Conservation (phyloP, 2,113 vertebrate genomes). For the Gambusia affinis region DNA sequence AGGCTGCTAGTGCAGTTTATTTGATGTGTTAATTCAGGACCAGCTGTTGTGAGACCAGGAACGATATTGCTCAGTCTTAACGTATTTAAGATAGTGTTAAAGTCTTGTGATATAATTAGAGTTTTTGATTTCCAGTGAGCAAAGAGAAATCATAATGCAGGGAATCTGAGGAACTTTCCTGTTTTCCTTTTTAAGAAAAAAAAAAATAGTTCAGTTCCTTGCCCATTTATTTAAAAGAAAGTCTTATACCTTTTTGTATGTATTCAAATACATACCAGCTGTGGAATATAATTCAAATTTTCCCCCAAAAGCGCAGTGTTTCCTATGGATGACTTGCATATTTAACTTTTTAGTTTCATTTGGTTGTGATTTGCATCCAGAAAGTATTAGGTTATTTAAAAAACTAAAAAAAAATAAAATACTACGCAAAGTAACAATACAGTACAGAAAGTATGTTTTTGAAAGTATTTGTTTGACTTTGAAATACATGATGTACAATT, state of each 20-base stretch:
- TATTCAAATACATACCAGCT: not conserved
- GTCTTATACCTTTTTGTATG: not conserved
- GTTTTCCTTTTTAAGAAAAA: not conserved
- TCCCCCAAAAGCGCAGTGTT: conserved; percentile 1
- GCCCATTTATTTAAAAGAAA: not conserved
- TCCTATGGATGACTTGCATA: conserved; percentile 17
- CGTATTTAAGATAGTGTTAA: conserved; percentile 9
- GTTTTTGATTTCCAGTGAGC: not conserved
- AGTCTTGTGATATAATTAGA: not conserved
- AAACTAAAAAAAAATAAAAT: conserved; percentile 5
- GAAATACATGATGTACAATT: conserved; percentile 14
- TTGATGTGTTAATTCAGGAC: not conserved
- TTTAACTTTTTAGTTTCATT: conserved; percentile 47
- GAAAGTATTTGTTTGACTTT: conserved; percentile 13
- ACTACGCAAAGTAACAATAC: not conserved
- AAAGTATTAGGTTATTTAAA: conserved; percentile 9
- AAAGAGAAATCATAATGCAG: not conserved
- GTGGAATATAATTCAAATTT: not conserved
- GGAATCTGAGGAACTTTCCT: not conserved
- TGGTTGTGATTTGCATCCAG: conserved; percentile 15
- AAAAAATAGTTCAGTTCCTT: not conserved
- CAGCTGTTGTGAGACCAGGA: conserved; percentile 18
- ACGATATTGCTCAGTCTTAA: not conserved
- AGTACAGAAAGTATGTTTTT: conserved; percentile 4
- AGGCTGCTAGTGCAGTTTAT: not conserved